Conservation (phyloP, 1,140 invertebrate genomes). For the Oppia nitens region DNA sequence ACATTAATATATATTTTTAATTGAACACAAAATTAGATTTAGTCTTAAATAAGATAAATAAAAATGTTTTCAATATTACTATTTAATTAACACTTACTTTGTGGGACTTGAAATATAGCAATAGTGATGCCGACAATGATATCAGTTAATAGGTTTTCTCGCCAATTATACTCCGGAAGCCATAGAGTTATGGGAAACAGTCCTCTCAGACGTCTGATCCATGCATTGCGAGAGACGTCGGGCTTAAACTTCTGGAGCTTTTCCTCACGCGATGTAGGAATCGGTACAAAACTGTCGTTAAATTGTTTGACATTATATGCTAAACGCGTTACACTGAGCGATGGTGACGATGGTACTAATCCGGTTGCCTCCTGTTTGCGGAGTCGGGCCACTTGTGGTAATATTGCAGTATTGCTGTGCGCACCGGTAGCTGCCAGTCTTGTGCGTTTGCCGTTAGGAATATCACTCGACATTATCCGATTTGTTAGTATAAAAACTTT, state of each 20-base stretch:
- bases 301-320: conserved; percentile 8
- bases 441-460: no score
- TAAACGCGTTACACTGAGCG: neutral
- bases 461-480: no score
- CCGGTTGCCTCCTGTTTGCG: neutral
- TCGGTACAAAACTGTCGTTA: neutral
- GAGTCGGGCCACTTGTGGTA: neutral
- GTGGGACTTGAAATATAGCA: conserved; percentile 79
- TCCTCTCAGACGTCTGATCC: neutral
- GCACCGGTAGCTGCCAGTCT: no score
- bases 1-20: neutral
- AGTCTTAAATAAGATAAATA: neutral
- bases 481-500: no score
- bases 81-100: conserved; percentile 32
- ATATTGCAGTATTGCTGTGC: neutral
- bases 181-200: conserved; percentile 24
- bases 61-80: neutral
- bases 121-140: conserved; percentile 50
- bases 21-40: neutral
- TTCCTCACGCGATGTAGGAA: neutral
- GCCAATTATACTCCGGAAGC: conserved; percentile 23
- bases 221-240: neutral
- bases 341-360: neutral
- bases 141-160: conserved; percentile 21
- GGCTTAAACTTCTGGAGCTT: neutral